Conservation (phyloP, 2,888 invertebrate genomes). For the Horisme vitalbata region DNA sequence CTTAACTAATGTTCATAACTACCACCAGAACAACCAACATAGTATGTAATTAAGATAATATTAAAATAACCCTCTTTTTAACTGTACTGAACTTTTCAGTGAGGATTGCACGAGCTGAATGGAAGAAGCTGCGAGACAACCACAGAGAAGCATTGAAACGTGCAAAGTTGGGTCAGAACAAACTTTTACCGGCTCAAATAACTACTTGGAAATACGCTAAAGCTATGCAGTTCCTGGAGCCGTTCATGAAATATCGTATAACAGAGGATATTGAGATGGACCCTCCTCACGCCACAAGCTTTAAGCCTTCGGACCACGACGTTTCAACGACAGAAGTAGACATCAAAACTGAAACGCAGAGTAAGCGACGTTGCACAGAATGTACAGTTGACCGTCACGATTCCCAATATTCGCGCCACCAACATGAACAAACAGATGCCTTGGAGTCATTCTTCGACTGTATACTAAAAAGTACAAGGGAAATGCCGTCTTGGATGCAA, state of each 20-base stretch:
- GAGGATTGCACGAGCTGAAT: constrained; percentile 67
- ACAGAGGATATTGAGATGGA: constrained; percentile 73
- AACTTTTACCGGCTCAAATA: constrained; percentile 70
- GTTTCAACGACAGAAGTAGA: constrained; percentile 52
- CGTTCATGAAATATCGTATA: constrained; percentile 74
- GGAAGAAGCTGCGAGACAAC: constrained; percentile 73
- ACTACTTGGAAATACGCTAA: constrained; percentile 78
- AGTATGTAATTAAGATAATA: no score
- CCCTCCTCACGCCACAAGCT: constrained; percentile 32
- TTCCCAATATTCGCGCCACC: constrained; percentile 17
- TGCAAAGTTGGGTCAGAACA: constrained; percentile 72
- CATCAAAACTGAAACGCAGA: constrained; percentile 32
- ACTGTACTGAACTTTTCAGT: no score
- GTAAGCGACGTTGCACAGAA: constrained; percentile 50
- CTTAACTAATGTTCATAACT: no score
- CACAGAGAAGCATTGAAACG: constrained; percentile 71
- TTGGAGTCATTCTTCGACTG: constrained; percentile 71
- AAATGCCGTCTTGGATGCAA: constrained; percentile 74
- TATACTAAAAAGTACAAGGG: constrained; percentile 64
- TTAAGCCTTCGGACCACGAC: constrained; percentile 49
- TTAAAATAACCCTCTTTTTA: no score
- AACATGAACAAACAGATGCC: constrained; percentile 49
- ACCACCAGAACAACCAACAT: no score
- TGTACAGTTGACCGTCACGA: constrained; percentile 27
- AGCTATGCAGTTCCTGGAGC: constrained; percentile 74